These are phyloP conservation scores for Loriculus beryllinus DNA, from an alignment of 2,797 vertebrate genomes.

Conservation along the genomic window DNA sequence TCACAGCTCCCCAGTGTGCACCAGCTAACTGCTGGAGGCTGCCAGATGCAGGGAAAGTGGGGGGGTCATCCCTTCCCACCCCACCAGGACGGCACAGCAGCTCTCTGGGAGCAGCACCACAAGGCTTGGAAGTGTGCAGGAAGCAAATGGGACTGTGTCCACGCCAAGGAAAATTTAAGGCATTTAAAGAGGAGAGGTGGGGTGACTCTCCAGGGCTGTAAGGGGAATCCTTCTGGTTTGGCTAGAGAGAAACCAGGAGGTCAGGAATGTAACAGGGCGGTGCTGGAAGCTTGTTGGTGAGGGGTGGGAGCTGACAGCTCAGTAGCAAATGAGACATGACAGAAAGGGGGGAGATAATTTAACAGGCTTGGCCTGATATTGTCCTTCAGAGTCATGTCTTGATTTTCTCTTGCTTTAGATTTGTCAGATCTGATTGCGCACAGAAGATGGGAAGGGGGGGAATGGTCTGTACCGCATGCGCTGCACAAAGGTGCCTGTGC, in stretches of 20 bases:
- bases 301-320: constrained; percentile 29
- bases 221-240: not conserved
- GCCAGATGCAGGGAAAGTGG: not conserved
- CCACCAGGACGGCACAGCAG: rapidly evolving
- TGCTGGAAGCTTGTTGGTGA: not conserved
- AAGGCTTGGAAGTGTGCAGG: rapidly evolving
- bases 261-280: not conserved
- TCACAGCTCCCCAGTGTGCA: rapidly evolving
- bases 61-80: not conserved
- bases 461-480: rapidly evolving
- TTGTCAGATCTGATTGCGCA: constrained; percentile 63
- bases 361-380: constrained; percentile 53
- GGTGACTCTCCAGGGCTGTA: not conserved
- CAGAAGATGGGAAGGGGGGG: not conserved
- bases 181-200: not conserved
- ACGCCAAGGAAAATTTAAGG: not conserved
- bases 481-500: rapidly evolving
- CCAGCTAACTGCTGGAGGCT: not conserved
- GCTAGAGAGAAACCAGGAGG: not conserved
- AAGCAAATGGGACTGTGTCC: rapidly evolving
- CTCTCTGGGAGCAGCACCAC: not conserved
- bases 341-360: constrained; percentile 51
- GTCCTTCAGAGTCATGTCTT: constrained; percentile 58
- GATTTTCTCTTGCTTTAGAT: constrained; percentile 50
- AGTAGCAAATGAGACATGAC: constrained; percentile 52